Evolutionary conservation across 2,113 vertebrate genomes (phyloP).

Genomic region (Trogon surrucura): DNA sequence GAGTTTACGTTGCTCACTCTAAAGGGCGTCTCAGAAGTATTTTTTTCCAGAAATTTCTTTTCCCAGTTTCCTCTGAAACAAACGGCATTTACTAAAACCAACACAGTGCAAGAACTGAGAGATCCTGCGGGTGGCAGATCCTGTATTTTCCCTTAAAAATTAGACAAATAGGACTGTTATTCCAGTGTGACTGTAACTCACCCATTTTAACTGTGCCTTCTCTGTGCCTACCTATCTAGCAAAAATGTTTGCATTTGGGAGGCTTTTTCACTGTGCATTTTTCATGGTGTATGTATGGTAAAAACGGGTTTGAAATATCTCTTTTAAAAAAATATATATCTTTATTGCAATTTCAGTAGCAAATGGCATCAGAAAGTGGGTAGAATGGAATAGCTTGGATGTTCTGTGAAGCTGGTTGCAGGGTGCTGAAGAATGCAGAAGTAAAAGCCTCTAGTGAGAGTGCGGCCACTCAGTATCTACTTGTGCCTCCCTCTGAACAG

Average conservation of each 20-base stretch:
- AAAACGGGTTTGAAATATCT: not conserved
- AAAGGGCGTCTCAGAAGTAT: constrained; percentile 84
- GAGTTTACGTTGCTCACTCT: constrained; percentile 80
- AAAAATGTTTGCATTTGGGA: not conserved
- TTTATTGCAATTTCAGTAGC: not conserved
- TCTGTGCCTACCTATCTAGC: not conserved
- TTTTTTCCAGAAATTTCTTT: constrained; percentile 73
- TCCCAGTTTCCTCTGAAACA: constrained; percentile 92
- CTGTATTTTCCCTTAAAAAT: constrained; percentile 84
- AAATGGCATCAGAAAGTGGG: not conserved
- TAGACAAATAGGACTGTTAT: not conserved
- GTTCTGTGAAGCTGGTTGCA: not conserved
- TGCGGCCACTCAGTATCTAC: not conserved
- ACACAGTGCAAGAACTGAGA: constrained; percentile 68
- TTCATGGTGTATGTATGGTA: not conserved
- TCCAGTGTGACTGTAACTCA: not conserved
- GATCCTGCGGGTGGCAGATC: constrained; percentile 82
- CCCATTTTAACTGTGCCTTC: not conserved
- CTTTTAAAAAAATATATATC: not conserved
- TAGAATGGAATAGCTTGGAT: not conserved
- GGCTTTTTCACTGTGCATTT: not conserved
- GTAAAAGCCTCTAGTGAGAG: not conserved
- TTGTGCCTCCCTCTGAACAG: not conserved
- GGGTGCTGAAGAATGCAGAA: not conserved
- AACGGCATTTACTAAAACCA: constrained; percentile 89